Evolutionary conservation across 2,888 invertebrate genomes (phyloP).

Genomic region (Eupeodes latifasciatus): DNA sequence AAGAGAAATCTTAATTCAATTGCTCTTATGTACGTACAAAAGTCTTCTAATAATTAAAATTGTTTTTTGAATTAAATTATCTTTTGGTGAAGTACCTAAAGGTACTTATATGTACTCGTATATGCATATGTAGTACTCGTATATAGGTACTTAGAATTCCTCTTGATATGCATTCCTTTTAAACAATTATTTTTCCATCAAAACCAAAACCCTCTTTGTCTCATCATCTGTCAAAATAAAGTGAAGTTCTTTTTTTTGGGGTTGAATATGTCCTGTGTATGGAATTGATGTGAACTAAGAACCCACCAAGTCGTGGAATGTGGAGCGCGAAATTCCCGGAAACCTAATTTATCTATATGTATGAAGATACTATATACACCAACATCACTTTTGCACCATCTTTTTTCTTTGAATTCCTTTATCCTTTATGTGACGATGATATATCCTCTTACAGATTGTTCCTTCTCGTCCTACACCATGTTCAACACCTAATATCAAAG

Average conservation of each 20-base stretch:
- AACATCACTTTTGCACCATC: constrained; percentile 22
- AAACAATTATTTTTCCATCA: neutral
- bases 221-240: constrained; percentile 31
- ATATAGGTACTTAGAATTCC: no score
- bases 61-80: no score
- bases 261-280: neutral
- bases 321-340: constrained; percentile 56
- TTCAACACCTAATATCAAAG: constrained; percentile 59
- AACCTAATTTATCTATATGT: constrained; percentile 41
- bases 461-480: constrained; percentile 55
- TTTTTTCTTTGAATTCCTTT: constrained; percentile 31
- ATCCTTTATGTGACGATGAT: neutral
- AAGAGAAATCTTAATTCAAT: no score
- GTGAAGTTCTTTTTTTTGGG: neutral
- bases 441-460: constrained; percentile 26
- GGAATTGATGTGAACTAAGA: constrained; percentile 10
- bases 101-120: no score
- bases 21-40: no score
- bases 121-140: no score
- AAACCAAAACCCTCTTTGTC: no score
- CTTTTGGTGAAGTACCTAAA: no score
- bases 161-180: neutral
- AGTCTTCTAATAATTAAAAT: no score
- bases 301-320: constrained; percentile 56
- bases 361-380: neutral